Base-by-base conservation (phyloP, 2,888 invertebrate species). In the Drosophila longiperda region DNA sequence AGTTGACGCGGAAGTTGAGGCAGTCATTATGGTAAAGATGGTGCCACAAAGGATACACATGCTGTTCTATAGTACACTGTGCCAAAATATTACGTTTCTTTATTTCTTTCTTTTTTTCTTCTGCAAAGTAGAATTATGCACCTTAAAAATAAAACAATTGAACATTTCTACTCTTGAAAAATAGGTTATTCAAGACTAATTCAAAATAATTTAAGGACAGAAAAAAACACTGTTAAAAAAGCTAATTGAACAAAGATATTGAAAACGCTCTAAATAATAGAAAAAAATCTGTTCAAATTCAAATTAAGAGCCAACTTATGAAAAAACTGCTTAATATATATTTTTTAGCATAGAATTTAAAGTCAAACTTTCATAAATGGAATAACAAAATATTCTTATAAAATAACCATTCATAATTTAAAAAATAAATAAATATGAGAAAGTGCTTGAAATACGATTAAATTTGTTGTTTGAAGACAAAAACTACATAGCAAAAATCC, bases 1-100 rank as follows among this genome's bases (percentile, higher is more conserved):
- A 70, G 76, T 81, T 60, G 89, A 87, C 87, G 87, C 89, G 54
- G 89, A 89, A 86, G 85, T 90, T 63, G 90, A 89, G 78, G 86
- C 85, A 68, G 86, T 75, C 68, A 85, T 75, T 52, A 89, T 90
- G 89, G 90, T 89, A 88, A 76, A 74, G 61, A 45, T 20, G 12
- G 7, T 23, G 58, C 49, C 59, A 4, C 65, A 58, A 15, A 52
- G 54, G 36, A 45, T 29, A 49, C 54, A 66, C 42, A 40, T 42
- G 29, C 26, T 23, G 8, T n/a, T 17, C 38, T 26, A 8, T 11
- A 33, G 49, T 71, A 66, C 63, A 57, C 72, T 66, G 29, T 15
- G 32, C 20, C 20, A 57, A 57, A 57, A 12, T 38, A 15, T 2
- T 40, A 15, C 29, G n/a, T 29, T 40, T 9, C 1, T 54, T 38